A percentile compares a stretch with the other conserved stretches of the same genome.
These are phyloP conservation scores for Albula glossodonta DNA, from an alignment of 2,113 vertebrate species.

Conservation along the genomic window DNA sequence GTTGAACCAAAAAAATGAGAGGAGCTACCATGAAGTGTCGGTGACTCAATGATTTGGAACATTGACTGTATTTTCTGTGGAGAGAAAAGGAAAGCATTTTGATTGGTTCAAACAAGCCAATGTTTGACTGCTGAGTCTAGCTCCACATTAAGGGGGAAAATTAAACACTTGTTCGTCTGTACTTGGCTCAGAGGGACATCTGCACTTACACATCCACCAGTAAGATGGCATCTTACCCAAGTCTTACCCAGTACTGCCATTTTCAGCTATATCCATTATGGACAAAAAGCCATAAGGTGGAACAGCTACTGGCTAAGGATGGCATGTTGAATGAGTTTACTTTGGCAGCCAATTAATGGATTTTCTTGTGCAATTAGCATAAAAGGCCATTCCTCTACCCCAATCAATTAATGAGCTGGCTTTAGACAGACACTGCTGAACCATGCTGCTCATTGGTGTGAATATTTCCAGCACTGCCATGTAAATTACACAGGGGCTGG, in stretches of 20 bases:
- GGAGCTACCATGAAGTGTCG: too few relatives aligned
- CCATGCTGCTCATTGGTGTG: background rate
- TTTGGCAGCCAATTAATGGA: background rate
- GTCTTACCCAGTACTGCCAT: background rate
- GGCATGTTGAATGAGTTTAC: background rate
- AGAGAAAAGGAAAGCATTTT: too few relatives aligned
- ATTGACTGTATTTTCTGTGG: too few relatives aligned
- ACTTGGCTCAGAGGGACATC: background rate
- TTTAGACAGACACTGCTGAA: background rate
- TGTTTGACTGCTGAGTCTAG: too few relatives aligned
- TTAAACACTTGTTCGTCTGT: background rate
- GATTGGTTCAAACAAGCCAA: too few relatives aligned
- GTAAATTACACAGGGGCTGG: background rate
- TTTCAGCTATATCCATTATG: background rate
- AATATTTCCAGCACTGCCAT: background rate
- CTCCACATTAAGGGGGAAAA: too few relatives aligned
- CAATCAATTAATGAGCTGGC: constrained; percentile 1
- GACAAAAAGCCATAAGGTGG: background rate
- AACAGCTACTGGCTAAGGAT: background rate
- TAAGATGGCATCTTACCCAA: background rate
- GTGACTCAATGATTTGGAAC: too few relatives aligned
- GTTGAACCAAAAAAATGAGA: too few relatives aligned
- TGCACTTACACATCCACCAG: background rate
- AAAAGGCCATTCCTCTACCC: background rate
- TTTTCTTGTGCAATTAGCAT: background rate